A percentile compares a stretch with the other conserved stretches of the same genome.
Evolutionary conservation across 2,797 vertebrate species (phyloP).

Genomic region (Schizopygopsis malacanthus): DNA sequence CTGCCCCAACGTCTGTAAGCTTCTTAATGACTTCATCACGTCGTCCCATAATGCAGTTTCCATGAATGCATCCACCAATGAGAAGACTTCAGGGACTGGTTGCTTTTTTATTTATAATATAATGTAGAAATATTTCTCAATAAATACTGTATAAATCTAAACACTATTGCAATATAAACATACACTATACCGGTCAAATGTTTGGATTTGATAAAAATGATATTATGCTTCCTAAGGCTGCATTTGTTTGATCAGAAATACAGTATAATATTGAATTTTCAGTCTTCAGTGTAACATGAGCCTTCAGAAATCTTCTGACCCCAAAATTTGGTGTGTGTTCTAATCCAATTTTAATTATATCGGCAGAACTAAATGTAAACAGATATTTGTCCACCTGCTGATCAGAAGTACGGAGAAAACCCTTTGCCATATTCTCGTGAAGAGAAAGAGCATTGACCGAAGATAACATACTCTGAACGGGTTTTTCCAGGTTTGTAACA

Average conservation of each 20-base stretch:
- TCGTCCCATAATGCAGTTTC: slow-evolving; percentile 72
- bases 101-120: slow-evolving; percentile 47
- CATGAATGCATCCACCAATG: slow-evolving; percentile 71
- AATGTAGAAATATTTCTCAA: neutral
- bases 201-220: neutral
- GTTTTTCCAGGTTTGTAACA: slow-evolving; percentile 62
- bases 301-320: neutral
- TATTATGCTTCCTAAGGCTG: neutral
- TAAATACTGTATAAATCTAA: neutral
- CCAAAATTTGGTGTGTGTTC: neutral
- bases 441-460: slow-evolving; percentile 7
- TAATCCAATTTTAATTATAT: neutral
- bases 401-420: neutral
- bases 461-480: slow-evolving; percentile 48
- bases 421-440: neutral
- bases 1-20: slow-evolving; percentile 80
- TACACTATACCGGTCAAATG: neutral
- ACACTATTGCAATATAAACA: neutral
- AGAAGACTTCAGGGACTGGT: slow-evolving; percentile 56
- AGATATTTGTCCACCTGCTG: neutral
- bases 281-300: neutral
- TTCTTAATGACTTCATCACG: slow-evolving; percentile 82
- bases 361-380: neutral
- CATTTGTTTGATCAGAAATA: neutral
- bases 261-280: neutral